Evolutionary conservation across 2,113 vertebrate genomes (phyloP), one percentile per base, ranked within the genome.

Genomic region (Mormyrus iriodes): DNA sequence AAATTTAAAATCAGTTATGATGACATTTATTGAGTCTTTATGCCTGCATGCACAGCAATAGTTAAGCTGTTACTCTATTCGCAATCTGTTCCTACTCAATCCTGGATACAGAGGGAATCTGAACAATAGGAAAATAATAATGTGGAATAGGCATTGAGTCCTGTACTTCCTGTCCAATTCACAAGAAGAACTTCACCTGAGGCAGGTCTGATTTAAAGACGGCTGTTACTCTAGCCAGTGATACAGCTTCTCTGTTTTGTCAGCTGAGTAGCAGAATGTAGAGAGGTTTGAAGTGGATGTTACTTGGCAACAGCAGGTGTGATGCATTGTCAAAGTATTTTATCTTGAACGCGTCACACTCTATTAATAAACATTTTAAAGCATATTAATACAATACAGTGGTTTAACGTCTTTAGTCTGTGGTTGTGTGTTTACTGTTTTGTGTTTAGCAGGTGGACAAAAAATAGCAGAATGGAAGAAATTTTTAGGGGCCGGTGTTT

Each of bases 231-330:
- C 93, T 49, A 94, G 94, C 95, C 95, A 96, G 96, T 96, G 61
- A 92, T 94, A 91, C 42, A 90, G 91, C 89, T 90, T 92, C 93
- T 94, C 93, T 94, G 94, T 95, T 94, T 93, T 94, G 92, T 93
- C 92, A 88, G 89, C 92, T 93, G 93, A 94, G 95, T 94, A 96
- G 96, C 95, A 91, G 93, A 93, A 91, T 91, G 90, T 92, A 92
- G 92, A 95, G 94, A 95, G 94, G 93, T 94, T 94, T 95, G 94
- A 95, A 94, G 95, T 94, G 94, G 95, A 95, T 95, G 96, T 96
- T 96, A 95, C 96, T 95, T 96, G 96, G 96, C 96, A 96, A 96
- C 96, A 95, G 95, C 95, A 96, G 95, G 96, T 96, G 96, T 94
- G 95, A 95, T 95, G 94, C 94, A 92, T 93, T 93, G 95, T 96